These are phyloP conservation scores for Pterobdella sp. DNA, from an alignment of 2,888 invertebrate genomes.

Conservation along the genomic window DNA sequence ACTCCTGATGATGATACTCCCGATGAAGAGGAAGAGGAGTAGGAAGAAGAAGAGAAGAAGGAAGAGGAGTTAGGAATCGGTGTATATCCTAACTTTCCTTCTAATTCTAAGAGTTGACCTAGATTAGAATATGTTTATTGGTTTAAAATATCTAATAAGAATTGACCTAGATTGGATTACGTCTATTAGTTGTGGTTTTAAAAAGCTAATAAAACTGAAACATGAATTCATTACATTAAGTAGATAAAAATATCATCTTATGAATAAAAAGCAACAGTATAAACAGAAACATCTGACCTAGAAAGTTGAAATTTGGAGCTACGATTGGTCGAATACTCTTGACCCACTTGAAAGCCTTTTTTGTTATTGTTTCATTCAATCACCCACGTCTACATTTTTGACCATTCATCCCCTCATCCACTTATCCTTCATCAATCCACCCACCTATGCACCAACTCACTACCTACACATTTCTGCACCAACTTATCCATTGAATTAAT, in stretches of 20 bases:
- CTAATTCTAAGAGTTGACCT: conserved; percentile 24
- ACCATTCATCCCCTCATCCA: too few species aligned
- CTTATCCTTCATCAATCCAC: too few species aligned
- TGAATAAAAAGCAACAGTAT: too few species aligned
- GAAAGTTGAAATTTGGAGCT: conserved; percentile 27
- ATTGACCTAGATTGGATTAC: not conserved
- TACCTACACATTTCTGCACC: too few species aligned
- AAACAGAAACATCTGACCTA: not conserved
- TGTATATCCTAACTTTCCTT: conserved; percentile 13
- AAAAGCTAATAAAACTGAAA: not conserved
- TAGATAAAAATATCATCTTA: not conserved
- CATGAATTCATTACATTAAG: not conserved
- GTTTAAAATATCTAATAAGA: not conserved
- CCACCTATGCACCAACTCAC: too few species aligned
- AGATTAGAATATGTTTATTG: not conserved
- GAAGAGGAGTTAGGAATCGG: not conserved
- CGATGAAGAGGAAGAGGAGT: not conserved
- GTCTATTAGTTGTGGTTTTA: not conserved
- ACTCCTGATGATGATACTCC: not conserved
- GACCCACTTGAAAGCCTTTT: conserved; percentile 24
- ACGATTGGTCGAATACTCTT: conserved; percentile 26
- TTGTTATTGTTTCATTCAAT: too few species aligned
- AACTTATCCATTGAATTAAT: too few species aligned
- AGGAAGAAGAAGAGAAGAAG: not conserved
- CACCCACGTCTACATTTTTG: too few species aligned